Evolutionary conservation across 2,113 vertebrate species (phyloP).

Genomic region (Numida meleagris): DNA sequence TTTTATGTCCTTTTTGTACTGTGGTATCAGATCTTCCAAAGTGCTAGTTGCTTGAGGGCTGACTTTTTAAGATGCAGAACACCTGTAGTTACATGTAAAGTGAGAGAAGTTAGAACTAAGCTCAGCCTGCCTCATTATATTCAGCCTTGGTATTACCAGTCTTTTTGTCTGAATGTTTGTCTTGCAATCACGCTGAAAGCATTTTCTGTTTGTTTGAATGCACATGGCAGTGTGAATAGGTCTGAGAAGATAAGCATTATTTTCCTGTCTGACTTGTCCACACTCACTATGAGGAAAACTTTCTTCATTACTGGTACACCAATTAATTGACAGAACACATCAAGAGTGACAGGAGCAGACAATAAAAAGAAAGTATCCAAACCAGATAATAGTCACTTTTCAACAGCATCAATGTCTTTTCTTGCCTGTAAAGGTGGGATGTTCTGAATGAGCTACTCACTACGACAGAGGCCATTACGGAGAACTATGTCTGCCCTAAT

Average conservation of each 20-base stretch:
- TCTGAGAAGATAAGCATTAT: neutral
- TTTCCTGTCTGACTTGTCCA: neutral
- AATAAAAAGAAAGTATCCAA: conserved; percentile 18
- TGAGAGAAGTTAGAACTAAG: neutral
- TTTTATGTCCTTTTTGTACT: too few species aligned
- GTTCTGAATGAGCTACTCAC: neutral
- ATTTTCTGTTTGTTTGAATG: neutral
- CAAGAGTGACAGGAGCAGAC: neutral
- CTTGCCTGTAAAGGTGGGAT: neutral
- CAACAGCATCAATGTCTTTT: neutral
- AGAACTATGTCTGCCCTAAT: neutral
- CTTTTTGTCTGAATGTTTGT: neutral
- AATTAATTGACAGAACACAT: neutral
- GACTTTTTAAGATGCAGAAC: neutral
- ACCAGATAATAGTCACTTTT: neutral
- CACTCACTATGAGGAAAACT: neutral
- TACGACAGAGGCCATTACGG: neutral
- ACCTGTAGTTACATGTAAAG: neutral
- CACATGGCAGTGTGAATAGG: neutral
- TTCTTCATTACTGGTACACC: neutral
- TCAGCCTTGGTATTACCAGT: neutral
- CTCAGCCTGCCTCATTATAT: neutral
- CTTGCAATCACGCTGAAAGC: neutral
- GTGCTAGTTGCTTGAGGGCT: neutral
- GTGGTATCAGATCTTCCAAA: neutral